These are phyloP conservation scores for Disparrhopalites patrizii DNA, from an alignment of 2,888 invertebrate species.

Conservation along the genomic window DNA sequence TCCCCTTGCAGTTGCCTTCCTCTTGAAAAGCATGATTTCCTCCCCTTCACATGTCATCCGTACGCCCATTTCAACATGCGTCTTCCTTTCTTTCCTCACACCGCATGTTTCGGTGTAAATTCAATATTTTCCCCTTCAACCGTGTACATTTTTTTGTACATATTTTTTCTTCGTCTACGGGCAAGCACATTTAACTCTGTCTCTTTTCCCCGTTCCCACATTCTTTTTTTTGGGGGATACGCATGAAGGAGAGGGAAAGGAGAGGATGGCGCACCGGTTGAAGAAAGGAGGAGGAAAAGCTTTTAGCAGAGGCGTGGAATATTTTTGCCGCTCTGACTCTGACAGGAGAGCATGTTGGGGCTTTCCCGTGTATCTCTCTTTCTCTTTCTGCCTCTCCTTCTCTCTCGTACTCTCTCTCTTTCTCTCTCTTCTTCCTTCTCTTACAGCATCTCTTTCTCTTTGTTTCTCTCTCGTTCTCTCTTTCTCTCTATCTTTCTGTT, in stretches of 20 bases:
- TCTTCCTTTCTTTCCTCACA: too few relatives aligned
- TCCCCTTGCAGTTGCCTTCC: background rate
- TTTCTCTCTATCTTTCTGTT: too few relatives aligned
- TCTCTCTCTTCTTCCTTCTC: too few relatives aligned
- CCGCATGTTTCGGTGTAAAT: too few relatives aligned
- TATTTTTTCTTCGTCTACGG: background rate
- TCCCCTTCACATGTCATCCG: too few relatives aligned
- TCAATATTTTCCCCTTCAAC: background rate
- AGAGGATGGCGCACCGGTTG: background rate
- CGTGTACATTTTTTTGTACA: background rate
- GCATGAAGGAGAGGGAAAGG: background rate
- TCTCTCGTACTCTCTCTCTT: too few relatives aligned
- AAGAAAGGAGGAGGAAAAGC: constrained; percentile 12
- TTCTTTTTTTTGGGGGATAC: background rate
- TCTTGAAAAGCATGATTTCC: background rate
- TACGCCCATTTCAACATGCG: too few relatives aligned
- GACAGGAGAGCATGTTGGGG: constrained; percentile 13
- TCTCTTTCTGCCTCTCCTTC: too few relatives aligned
- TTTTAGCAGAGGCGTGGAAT: constrained; percentile 13
- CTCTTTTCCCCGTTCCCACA: background rate
- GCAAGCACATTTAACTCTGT: background rate
- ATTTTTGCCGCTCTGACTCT: constrained; percentile 19
- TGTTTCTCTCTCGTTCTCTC: too few relatives aligned
- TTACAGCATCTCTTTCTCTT: too few relatives aligned
- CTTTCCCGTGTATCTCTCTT: too few relatives aligned